Conservation (phyloP, 2,797 vertebrate species). For the Austrolebias charrua region DNA sequence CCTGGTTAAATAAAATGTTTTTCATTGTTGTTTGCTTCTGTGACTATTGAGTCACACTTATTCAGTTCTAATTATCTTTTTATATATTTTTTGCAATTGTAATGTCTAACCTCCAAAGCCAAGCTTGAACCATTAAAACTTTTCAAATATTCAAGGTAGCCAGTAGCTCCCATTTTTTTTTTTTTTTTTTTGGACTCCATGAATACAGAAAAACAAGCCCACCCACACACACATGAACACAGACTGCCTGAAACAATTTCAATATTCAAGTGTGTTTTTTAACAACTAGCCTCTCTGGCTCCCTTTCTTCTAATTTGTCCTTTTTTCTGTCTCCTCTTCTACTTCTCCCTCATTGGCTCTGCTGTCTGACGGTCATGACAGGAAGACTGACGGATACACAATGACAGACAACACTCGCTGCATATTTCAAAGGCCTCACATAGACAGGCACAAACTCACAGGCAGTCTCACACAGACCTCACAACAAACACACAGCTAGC, state of each 20-base stretch:
- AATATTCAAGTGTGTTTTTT: conserved; percentile 33
- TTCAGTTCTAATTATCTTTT: no score
- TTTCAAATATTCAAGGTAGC: neutral
- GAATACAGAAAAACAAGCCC: neutral
- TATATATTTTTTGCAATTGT: neutral
- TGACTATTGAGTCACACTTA: no score
- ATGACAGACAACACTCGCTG: conserved; percentile 57
- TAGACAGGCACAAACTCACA: conserved; percentile 25
- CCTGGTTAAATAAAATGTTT: no score
- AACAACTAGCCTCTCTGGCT: conserved; percentile 30
- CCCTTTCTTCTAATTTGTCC: conserved; percentile 33
- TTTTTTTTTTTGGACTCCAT: neutral
- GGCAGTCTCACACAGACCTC: conserved; percentile 16
- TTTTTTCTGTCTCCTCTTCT: conserved; percentile 31
- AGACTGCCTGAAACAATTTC: conserved; percentile 34
- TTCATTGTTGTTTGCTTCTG: no score
- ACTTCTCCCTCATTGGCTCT: conserved; percentile 38
- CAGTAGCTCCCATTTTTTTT: neutral
- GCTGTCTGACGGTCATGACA: conserved; percentile 50
- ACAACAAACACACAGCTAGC: conserved; percentile 9
- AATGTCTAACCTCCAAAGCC: neutral
- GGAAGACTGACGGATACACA: conserved; percentile 62
- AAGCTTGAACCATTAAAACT: neutral
- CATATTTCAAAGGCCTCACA: conserved; percentile 59
- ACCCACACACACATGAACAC: neutral